Conservation (phyloP, 2,113 vertebrate genomes). For the Ondatra zibethicus region DNA sequence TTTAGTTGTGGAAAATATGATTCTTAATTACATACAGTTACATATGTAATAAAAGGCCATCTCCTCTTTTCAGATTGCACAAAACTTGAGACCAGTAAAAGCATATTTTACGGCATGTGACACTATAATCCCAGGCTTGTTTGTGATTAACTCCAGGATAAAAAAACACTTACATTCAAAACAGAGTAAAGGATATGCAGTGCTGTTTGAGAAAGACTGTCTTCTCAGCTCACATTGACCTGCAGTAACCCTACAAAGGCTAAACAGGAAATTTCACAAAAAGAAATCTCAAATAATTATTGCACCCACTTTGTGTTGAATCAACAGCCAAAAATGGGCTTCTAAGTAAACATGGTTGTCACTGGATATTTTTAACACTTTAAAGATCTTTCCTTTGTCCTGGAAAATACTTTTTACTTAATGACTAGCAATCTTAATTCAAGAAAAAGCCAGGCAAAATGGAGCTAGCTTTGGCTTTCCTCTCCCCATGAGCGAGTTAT, state of each 20-base stretch:
- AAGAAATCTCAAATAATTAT: slow-evolving; percentile 69
- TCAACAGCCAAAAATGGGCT: slow-evolving; percentile 71
- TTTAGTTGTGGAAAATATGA: slow-evolving; percentile 84
- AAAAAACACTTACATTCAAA: slow-evolving; percentile 54
- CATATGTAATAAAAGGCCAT: slow-evolving; percentile 82
- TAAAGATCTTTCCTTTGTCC: slow-evolving; percentile 18
- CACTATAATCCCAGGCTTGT: slow-evolving; percentile 63
- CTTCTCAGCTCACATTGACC: slow-evolving; percentile 58
- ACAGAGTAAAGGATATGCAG: slow-evolving; percentile 61
- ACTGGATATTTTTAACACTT: slow-evolving; percentile 45
- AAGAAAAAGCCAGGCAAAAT: slow-evolving; percentile 39
- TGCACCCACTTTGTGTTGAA: slow-evolving; percentile 53
- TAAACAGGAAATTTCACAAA: slow-evolving; percentile 78
- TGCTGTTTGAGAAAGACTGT: slow-evolving; percentile 52
- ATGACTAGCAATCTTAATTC: slow-evolving; percentile 58
- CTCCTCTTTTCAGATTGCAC: slow-evolving; percentile 83
- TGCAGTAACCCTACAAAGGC: slow-evolving; percentile 72
- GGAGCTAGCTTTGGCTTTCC: slow-evolving; percentile 30
- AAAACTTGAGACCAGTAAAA: slow-evolving; percentile 72
- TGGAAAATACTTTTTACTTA: slow-evolving; percentile 48
- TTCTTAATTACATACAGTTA: slow-evolving; percentile 83
- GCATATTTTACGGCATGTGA: slow-evolving; percentile 77
- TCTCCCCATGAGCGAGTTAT: background rate
- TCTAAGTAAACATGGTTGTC: slow-evolving; percentile 42
- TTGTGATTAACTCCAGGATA: slow-evolving; percentile 65